Evolutionary conservation across 2,797 vertebrate species (phyloP), one percentile per base, ranked within the genome.

Genomic region (Agapornis canus): DNA sequence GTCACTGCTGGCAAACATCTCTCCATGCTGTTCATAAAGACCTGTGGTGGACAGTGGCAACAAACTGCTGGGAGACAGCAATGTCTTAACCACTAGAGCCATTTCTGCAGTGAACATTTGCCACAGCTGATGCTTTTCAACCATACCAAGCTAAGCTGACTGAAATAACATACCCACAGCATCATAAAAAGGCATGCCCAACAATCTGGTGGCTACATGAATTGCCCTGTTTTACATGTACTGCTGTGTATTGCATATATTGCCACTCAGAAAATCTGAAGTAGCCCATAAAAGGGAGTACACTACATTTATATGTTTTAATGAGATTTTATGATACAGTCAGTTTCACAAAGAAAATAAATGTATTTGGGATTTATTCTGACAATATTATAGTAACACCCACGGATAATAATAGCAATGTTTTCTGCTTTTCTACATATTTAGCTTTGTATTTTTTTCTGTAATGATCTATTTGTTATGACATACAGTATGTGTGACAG

Each of bases 401-500:
- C 70, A 88, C 70, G 40, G 77, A 93, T 69, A 84, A 76, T 91
- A 91, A 93, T 91, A 13, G 1, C 82, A 95, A 96, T 91, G 79
- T 92, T 94, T 96, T 89, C 90, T 92, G 86, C 92, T 89, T 91
- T 95, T 94, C 64, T 85, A 90, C 90, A 89, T 86, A 85, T 95
- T 95, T 47, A 95, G 92, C 86, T 95, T 84, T 82, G 71, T 32
- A 11, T 79, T 85, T 90, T 75, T 88, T 85, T 70, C 86, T 94
- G 81, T 96, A 96, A 96, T 96, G 96, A 96, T 97, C 94, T 97
- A 97, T 97, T 97, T 97, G 96, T 96, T 97, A 95, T 97, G 95
- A 97, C 97, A 96, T 94, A 93, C 96, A 97, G 96, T 95, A 96
- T 96, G 96, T 89, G 94, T 96, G 96, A 97, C 96, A 96, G 84